Evolutionary conservation across 2,888 invertebrate species (phyloP).

Genomic region (Pollenia griseotomentosa): DNA sequence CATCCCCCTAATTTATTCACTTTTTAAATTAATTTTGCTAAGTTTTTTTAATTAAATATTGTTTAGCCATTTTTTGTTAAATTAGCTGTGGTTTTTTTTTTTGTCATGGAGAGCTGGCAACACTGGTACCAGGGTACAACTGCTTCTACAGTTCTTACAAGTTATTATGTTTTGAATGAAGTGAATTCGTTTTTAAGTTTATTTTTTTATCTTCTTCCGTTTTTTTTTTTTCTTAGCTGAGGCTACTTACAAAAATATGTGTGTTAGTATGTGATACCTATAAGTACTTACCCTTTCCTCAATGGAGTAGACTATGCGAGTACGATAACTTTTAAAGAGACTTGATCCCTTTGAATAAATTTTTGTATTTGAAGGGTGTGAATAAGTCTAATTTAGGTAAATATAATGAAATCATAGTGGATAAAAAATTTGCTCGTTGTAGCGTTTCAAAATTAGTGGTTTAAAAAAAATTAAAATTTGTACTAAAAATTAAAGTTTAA

Average conservation of each 20-base stretch:
- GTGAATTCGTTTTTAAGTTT: conserved; percentile 49
- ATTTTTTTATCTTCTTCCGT: conserved; percentile 36
- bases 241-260: conserved; percentile 60
- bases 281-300: conserved; percentile 23
- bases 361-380: no score
- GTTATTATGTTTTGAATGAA: conserved; percentile 24
- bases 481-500: no score
- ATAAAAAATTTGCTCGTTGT: no score
- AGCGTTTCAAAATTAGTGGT: no score
- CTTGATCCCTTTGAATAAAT: neutral
- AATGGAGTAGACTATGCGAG: neutral
- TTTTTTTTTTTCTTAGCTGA: conserved; percentile 32
- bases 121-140: conserved; percentile 2
- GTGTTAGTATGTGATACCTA: conserved; percentile 10
- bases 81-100: no score
- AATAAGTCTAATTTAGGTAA: no score
- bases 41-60: no score
- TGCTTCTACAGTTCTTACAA: neutral
- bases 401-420: no score
- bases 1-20: no score
- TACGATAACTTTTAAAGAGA: neutral
- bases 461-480: neutral
- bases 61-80: no score
- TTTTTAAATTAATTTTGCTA: no score
- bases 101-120: no score